phyloP scores from a whole-genome alignment of 2,888 invertebrate genomes.

The Anarsia innoxiella region DNA sequence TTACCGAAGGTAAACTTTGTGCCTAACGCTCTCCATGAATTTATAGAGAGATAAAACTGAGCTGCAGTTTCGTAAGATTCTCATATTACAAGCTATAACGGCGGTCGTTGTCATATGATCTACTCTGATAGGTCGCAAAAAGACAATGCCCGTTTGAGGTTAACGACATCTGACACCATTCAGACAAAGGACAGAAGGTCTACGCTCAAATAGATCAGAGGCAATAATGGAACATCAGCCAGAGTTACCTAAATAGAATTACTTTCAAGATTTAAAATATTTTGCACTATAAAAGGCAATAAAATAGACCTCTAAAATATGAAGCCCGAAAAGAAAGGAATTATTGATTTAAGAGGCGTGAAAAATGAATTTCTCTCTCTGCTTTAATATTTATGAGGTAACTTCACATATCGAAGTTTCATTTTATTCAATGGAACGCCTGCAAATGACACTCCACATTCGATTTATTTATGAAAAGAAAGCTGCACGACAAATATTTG shows the following conservation, averaged over 20 bases:
- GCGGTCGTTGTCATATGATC: slow-evolving; percentile 10
- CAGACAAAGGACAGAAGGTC: slow-evolving; percentile 1
- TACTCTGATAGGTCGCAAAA: slow-evolving; percentile 8
- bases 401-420: slow-evolving; percentile 3
- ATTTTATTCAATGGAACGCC: not conserved
- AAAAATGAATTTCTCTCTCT: no score
- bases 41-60: no score
- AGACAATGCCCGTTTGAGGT: slow-evolving; percentile 15
- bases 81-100: slow-evolving; percentile 1
- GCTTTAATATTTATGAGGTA: no score
- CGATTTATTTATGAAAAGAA: slow-evolving; percentile 4
- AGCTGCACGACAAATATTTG: slow-evolving; percentile 2
- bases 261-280: no score
- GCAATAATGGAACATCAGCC: not conserved
- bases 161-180: slow-evolving; percentile 15
- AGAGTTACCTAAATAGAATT: no score
- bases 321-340: no score
- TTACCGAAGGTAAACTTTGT: no score
- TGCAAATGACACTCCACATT: slow-evolving; percentile 1
- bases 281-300: no score
- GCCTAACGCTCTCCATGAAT: no score
- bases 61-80: not conserved
- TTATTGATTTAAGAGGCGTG: no score
- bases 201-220: not conserved
- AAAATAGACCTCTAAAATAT: no score